These are phyloP conservation scores for Philereme vetulata DNA, from an alignment of 2,888 invertebrate genomes.

Conservation along the genomic window DNA sequence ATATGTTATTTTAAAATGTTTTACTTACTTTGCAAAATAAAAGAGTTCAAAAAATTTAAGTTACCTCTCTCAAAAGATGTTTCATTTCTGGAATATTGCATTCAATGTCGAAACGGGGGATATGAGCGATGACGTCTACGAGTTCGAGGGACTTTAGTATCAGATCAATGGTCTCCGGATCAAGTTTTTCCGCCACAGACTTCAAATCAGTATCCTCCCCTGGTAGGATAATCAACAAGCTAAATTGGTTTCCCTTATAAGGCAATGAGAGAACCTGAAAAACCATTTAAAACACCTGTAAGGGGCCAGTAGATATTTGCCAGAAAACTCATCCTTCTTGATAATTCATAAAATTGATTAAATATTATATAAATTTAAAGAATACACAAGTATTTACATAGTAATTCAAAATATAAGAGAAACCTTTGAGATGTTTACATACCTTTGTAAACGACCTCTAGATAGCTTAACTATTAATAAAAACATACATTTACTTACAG, in stretches of 20 bases:
- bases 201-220: slow-evolving; percentile 36
- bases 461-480: too few relatives aligned
- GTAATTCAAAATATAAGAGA: too few relatives aligned
- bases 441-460: too few relatives aligned
- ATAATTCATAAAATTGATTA: too few relatives aligned
- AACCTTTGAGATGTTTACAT: too few relatives aligned
- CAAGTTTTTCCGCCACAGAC: slow-evolving; percentile 25
- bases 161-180: slow-evolving; percentile 31
- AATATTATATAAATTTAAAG: too few relatives aligned
- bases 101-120: slow-evolving; percentile 45
- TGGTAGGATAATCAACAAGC: slow-evolving; percentile 46
- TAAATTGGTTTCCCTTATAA: slow-evolving; percentile 47
- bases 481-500: too few relatives aligned
- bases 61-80: slow-evolving; percentile 46
- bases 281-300: background rate
- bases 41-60: background rate
- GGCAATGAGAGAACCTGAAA: slow-evolving; percentile 50
- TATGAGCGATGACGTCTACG: slow-evolving; percentile 35
- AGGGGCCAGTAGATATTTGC: too few relatives aligned
- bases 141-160: slow-evolving; percentile 24
- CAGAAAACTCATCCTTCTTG: too few relatives aligned
- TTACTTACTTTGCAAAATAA: background rate
- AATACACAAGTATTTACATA: too few relatives aligned
- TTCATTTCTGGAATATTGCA: slow-evolving; percentile 40
- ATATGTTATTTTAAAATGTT: background rate